Conservation (phyloP, 2,113 vertebrate species). For the Tychaedon coryphoeus region DNA sequence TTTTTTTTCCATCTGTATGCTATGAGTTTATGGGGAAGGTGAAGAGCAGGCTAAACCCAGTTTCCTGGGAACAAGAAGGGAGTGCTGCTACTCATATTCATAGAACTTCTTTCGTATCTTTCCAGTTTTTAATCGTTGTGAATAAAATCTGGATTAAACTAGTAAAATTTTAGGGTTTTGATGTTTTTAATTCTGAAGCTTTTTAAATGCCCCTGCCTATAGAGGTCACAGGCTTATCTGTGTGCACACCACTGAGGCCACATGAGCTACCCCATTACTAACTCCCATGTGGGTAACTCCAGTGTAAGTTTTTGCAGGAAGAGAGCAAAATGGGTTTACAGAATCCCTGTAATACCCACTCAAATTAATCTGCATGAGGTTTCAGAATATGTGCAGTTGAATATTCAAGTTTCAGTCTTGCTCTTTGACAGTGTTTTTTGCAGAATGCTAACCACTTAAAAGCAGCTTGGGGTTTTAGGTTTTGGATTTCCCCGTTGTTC, state of each 20-base stretch:
- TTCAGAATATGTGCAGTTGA: not conserved
- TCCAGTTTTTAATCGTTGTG: not conserved
- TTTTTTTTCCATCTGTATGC: not conserved
- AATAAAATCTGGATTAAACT: not conserved
- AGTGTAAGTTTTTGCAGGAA: not conserved
- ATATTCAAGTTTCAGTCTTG: not conserved
- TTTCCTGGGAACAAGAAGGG: not conserved
- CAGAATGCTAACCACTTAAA: not conserved
- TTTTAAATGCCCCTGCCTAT: not conserved
- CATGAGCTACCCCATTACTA: not conserved
- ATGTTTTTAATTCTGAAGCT: not conserved
- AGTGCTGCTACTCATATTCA: not conserved
- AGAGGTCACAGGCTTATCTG: not conserved
- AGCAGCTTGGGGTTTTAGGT: not conserved
- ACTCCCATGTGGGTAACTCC: not conserved
- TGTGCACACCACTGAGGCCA: not conserved
- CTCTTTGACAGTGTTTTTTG: not conserved
- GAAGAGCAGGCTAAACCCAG: not conserved
- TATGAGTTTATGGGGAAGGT: fast-evolving
- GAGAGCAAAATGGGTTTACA: not conserved
- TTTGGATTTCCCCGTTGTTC: not conserved
- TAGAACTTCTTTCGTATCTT: not conserved
- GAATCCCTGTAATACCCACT: not conserved
- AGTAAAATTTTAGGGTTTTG: not conserved
- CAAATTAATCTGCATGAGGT: not conserved